Evolutionary conservation across 1,140 invertebrate species (phyloP).

Genomic region (Sminthurides bifidus): DNA sequence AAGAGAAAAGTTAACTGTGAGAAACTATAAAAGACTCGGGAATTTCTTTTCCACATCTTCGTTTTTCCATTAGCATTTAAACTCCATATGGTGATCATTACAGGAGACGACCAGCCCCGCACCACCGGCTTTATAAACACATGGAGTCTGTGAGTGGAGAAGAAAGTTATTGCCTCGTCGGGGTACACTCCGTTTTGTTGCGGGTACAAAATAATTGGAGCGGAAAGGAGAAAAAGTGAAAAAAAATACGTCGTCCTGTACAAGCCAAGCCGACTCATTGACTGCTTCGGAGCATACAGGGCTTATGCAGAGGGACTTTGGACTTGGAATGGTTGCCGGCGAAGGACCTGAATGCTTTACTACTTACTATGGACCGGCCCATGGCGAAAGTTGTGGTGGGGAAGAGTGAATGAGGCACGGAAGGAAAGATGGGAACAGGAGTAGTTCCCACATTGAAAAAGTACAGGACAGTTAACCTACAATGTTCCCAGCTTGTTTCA

Average conservation of each 20-base stretch:
- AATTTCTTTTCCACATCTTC: too few relatives aligned
- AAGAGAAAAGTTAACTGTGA: too few relatives aligned
- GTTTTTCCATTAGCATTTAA: slow-evolving; percentile 19
- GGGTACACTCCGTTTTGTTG: background rate
- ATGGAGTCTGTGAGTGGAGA: slow-evolving; percentile 2
- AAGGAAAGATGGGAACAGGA: too few relatives aligned
- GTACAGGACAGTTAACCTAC: background rate
- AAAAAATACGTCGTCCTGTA: too few relatives aligned
- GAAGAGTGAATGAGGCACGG: too few relatives aligned
- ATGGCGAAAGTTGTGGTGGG: background rate
- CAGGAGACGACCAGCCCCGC: background rate
- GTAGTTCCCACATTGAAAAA: background rate
- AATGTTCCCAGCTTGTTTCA: too few relatives aligned
- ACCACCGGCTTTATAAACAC: background rate
- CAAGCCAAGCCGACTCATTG: too few relatives aligned
- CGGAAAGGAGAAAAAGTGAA: background rate
- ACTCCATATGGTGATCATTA: slow-evolving; percentile 12
- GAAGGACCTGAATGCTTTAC: background rate
- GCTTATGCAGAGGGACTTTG: too few relatives aligned
- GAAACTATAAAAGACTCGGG: too few relatives aligned
- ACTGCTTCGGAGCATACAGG: too few relatives aligned
- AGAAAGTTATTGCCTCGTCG: background rate
- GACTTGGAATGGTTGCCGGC: background rate
- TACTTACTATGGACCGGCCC: background rate
- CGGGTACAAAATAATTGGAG: background rate